A percentile compares a stretch with the other conserved stretches of the same genome.
Evolutionary conservation across 2,888 invertebrate species (phyloP).

Genomic region (Cheilosia vernalis): DNA sequence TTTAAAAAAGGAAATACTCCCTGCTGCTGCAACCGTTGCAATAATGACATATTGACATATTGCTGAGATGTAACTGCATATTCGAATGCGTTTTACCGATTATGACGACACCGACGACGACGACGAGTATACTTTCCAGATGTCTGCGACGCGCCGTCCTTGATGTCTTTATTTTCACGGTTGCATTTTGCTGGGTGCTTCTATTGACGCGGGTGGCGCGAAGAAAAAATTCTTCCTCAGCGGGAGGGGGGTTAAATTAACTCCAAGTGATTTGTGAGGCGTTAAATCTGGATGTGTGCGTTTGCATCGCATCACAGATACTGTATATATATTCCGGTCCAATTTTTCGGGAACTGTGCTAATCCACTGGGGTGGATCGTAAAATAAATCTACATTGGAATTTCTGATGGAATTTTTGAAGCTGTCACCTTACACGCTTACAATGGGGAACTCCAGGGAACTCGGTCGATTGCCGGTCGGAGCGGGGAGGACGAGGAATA

Average conservation of each 20-base stretch:
- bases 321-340: constrained; percentile 8
- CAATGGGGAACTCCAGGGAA: constrained; percentile 27
- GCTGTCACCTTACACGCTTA: constrained; percentile 65
- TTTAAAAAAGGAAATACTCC: not conserved
- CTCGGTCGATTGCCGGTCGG: not conserved
- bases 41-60: constrained; percentile 69
- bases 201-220: not conserved
- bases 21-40: not conserved
- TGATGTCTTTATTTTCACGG: constrained; percentile 46
- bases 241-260: constrained; percentile 49
- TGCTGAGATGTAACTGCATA: constrained; percentile 7
- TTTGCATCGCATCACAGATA: constrained; percentile 19
- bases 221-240: constrained; percentile 18
- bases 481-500: not conserved
- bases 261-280: constrained; percentile 72
- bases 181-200: constrained; percentile 6
- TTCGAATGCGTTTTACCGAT: constrained; percentile 15
- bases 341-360: constrained; percentile 61
- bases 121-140: constrained; percentile 49
- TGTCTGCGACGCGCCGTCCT: constrained; percentile 54
- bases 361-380: constrained; percentile 64
- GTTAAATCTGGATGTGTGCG: constrained; percentile 70
- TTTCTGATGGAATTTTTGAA: constrained; percentile 70
- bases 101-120: not conserved
- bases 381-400: constrained; percentile 69